phyloP scores from a whole-genome alignment of 2,888 invertebrate genomes.

The Hylaea fasciaria region DNA sequence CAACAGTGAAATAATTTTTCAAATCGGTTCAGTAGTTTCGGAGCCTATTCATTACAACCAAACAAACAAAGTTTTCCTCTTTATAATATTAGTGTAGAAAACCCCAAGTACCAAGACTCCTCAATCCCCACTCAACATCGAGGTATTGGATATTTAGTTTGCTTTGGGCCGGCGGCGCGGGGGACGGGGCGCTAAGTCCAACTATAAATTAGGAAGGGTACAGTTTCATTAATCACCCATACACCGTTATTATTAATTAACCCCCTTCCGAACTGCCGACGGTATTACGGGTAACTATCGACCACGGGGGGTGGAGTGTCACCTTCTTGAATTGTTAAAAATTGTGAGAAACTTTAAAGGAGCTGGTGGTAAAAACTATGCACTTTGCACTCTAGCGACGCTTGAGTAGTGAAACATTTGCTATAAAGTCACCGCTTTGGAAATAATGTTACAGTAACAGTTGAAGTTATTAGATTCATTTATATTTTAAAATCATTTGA shows the following conservation, averaged over 20 bases:
- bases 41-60: too few species aligned
- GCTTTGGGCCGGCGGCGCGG: slow-evolving; percentile 78
- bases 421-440: too few species aligned
- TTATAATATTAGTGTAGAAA: too few species aligned
- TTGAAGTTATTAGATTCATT: too few species aligned
- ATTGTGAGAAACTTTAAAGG: slow-evolving; percentile 16
- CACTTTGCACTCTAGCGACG: too few species aligned
- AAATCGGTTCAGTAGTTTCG: too few species aligned
- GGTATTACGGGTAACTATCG: slow-evolving; percentile 76
- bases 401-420: too few species aligned
- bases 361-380: slow-evolving; percentile 7
- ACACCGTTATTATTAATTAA: slow-evolving; percentile 85
- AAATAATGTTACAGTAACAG: too few species aligned
- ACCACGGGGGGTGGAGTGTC: slow-evolving; percentile 66
- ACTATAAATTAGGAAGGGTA: slow-evolving; percentile 86
- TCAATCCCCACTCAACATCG: slow-evolving; percentile 61
- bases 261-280: slow-evolving; percentile 79
- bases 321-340: slow-evolving; percentile 63
- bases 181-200: slow-evolving; percentile 81
- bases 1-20: too few species aligned
- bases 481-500: too few species aligned
- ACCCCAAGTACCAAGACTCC: slow-evolving; percentile 58
- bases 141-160: slow-evolving; percentile 85
- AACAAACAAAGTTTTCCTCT: too few species aligned
- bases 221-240: slow-evolving; percentile 85